Evolutionary conservation across 2,888 invertebrate genomes (phyloP).

Genomic region (Branchipolynoe longqiensis): DNA sequence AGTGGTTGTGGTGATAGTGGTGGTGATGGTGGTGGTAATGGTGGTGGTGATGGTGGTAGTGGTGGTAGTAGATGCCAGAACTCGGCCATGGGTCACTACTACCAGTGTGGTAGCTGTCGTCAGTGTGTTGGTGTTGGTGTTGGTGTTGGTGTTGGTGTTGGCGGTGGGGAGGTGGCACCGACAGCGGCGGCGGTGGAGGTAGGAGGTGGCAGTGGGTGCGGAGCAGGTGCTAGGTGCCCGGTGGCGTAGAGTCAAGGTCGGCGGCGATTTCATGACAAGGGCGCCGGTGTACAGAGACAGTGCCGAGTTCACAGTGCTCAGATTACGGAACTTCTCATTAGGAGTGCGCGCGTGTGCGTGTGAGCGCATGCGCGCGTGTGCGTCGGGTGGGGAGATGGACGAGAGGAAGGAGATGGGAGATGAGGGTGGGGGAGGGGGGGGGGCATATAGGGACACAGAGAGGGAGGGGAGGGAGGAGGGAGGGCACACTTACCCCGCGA

Average conservation of each 20-base stretch:
- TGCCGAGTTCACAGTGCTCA: slow-evolving; percentile 24
- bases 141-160: not conserved
- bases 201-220: not conserved
- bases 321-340: slow-evolving; percentile 42
- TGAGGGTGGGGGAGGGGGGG: not conserved
- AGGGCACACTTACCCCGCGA: no score
- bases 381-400: not conserved
- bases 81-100: no score
- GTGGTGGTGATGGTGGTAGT: no score
- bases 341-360: not conserved
- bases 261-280: slow-evolving; percentile 44
- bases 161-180: not conserved
- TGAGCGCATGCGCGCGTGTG: not conserved
- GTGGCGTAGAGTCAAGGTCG: no score
- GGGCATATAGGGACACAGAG: not conserved
- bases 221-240: no score
- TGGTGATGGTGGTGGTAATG: no score
- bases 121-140: no score
- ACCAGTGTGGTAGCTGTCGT: no score
- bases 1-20: no score
- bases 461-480: not conserved
- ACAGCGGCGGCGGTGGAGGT: no score
- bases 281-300: not conserved
- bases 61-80: no score
- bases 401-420: not conserved